A percentile compares a stretch with the other conserved stretches of the same genome.
These are phyloP conservation scores for Notamacropus eugenii DNA, from an alignment of 2,797 vertebrate species.

Conservation along the genomic window DNA sequence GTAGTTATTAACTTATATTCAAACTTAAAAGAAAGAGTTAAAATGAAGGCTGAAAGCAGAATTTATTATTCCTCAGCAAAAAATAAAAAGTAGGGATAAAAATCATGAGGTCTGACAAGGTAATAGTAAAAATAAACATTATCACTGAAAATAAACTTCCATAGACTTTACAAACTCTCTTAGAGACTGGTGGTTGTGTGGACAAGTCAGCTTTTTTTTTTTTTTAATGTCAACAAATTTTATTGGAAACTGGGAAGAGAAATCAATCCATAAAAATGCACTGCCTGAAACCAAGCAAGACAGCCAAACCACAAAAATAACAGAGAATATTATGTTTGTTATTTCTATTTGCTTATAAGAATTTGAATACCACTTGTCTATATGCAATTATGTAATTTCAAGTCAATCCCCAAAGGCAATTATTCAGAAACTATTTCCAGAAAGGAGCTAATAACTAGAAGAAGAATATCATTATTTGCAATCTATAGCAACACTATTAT, in stretches of 20 bases:
- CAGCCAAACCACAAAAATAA: constrained; percentile 80
- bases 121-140: not conserved
- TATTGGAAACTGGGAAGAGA: constrained; percentile 83
- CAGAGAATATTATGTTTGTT: constrained; percentile 46
- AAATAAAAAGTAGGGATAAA: not conserved
- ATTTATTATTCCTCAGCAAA: not conserved
- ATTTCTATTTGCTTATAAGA: constrained; percentile 53
- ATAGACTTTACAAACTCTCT: not conserved
- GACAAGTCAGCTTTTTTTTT: not conserved
- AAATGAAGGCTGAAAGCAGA: not conserved
- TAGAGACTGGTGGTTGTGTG: not conserved
- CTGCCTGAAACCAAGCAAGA: constrained; percentile 83
- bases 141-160: not conserved
- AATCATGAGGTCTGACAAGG: not conserved
- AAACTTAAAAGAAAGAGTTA: not conserved
- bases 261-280: constrained; percentile 85
- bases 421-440: constrained; percentile 56
- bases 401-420: constrained; percentile 46
- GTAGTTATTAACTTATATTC: not conserved
- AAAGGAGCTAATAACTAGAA: constrained; percentile 56
- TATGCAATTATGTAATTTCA: constrained; percentile 65
- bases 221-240: constrained; percentile 81
- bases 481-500: constrained; percentile 36
- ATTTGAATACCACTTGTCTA: constrained; percentile 52
- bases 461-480: not conserved